Conservation (phyloP, 1,140 invertebrate genomes). For the Neocloeon triangulifer region DNA sequence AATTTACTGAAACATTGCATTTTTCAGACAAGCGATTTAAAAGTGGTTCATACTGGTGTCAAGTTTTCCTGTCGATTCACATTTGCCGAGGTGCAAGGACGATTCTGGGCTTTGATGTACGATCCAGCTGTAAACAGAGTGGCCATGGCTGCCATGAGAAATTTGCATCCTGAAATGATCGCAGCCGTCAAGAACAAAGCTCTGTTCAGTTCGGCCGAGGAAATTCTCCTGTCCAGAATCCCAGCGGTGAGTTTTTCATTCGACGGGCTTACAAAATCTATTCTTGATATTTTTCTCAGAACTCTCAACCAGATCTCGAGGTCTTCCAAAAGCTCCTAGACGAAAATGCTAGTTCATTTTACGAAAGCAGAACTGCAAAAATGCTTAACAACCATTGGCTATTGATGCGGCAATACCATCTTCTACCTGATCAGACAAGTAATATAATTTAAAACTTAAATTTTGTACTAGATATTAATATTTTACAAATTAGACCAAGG, state of each 20-base stretch:
- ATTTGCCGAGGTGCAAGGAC: conserved; percentile 75
- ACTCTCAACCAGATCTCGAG: conserved; percentile 41
- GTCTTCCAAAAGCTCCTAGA: conserved; percentile 73
- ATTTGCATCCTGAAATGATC: conserved; percentile 78
- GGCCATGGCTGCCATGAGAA: conserved; percentile 76
- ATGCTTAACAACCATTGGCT: conserved; percentile 74
- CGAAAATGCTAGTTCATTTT: conserved; percentile 64
- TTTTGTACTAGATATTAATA: conserved; percentile 6
- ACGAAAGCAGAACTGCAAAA: conserved; percentile 67
- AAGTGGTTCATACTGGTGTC: conserved; percentile 68
- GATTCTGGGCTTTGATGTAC: conserved; percentile 90
- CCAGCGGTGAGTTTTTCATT: conserved; percentile 5
- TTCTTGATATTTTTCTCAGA: conserved; percentile 15
- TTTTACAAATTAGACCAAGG: conserved; percentile 16
- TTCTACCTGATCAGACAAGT: conserved; percentile 73
- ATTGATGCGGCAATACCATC: conserved; percentile 77
- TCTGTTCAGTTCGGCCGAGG: conserved; percentile 73
- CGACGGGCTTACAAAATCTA: conserved; percentile 11
- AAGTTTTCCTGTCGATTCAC: conserved; percentile 95
- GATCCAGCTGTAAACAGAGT: conserved; percentile 70
- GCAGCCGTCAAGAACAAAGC: conserved; percentile 68
- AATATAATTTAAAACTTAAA: conserved; percentile 14
- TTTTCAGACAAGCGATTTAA: conserved; percentile 71
- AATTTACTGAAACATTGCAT: too few species aligned
- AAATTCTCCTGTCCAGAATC: too few species aligned